Conservation (phyloP, 2,113 vertebrate species). For the Salvator merianae region DNA sequence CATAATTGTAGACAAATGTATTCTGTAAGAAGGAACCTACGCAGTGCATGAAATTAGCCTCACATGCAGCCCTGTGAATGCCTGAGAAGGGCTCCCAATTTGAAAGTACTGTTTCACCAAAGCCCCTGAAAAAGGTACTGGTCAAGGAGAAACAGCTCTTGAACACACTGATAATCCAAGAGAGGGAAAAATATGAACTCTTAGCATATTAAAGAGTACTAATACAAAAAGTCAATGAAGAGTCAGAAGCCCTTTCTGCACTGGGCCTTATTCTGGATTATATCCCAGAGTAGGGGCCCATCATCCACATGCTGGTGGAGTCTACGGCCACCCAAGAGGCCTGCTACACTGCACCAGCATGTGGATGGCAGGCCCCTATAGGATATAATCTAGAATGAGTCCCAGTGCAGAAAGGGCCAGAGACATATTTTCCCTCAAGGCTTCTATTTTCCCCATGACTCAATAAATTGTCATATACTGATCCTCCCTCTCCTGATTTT, state of each 20-base stretch:
- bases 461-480: not conserved
- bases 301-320: too few relatives aligned
- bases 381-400: too few relatives aligned
- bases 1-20: not conserved
- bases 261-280: too few relatives aligned
- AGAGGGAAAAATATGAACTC: not conserved
- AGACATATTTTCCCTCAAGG: too few relatives aligned
- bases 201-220: not conserved
- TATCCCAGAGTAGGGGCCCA: too few relatives aligned
- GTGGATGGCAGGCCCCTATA: too few relatives aligned
- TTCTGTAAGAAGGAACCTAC: too few relatives aligned
- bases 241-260: too few relatives aligned
- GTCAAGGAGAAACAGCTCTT: not conserved
- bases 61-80: not conserved
- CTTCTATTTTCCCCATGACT: not conserved
- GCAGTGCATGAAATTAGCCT: not conserved
- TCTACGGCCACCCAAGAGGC: too few relatives aligned
- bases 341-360: too few relatives aligned
- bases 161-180: not conserved
- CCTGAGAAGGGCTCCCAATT: not conserved
- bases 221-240: too few relatives aligned
- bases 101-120: not conserved
- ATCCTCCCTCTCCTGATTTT: slow-evolving; percentile 14
- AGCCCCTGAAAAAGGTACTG: not conserved
- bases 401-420: too few relatives aligned